These are phyloP conservation scores for Stictocephala bisonia DNA, from an alignment of 2,888 invertebrate genomes.

Conservation along the genomic window DNA sequence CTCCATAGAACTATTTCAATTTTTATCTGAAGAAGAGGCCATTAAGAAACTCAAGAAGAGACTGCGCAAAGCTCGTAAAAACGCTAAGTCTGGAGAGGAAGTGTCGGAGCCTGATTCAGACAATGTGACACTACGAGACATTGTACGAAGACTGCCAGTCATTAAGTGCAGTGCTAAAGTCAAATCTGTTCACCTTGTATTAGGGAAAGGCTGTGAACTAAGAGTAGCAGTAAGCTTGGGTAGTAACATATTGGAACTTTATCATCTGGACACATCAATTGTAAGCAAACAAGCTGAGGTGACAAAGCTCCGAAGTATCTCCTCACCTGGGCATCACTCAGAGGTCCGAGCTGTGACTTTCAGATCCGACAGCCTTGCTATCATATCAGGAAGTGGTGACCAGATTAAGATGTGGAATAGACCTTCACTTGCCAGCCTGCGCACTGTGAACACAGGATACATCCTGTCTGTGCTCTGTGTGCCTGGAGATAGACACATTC, in stretches of 20 bases:
- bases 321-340: constrained; percentile 85
- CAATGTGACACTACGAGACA: constrained; percentile 70
- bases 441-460: constrained; percentile 75
- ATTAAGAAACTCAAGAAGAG: constrained; percentile 78
- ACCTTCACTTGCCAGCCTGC: constrained; percentile 73
- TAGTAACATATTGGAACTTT: constrained; percentile 82
- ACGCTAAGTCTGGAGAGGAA: constrained; percentile 62
- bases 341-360: constrained; percentile 90
- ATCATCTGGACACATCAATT: constrained; percentile 69
- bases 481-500: constrained; percentile 89
- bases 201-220: constrained; percentile 78
- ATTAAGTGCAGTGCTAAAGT: constrained; percentile 70
- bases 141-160: constrained; percentile 75
- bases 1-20: constrained; percentile 83
- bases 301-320: constrained; percentile 73
- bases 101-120: constrained; percentile 19
- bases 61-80: constrained; percentile 78
- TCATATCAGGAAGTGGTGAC: constrained; percentile 88
- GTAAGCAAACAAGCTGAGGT: constrained; percentile 70
- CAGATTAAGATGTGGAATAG: constrained; percentile 95
- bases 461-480: constrained; percentile 82
- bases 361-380: constrained; percentile 89
- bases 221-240: constrained; percentile 73
- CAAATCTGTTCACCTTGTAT: constrained; percentile 76
- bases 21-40: constrained; percentile 82